Base-by-base conservation (phyloP, 2,113 vertebrate species). In the Antechinus flavipes region DNA sequence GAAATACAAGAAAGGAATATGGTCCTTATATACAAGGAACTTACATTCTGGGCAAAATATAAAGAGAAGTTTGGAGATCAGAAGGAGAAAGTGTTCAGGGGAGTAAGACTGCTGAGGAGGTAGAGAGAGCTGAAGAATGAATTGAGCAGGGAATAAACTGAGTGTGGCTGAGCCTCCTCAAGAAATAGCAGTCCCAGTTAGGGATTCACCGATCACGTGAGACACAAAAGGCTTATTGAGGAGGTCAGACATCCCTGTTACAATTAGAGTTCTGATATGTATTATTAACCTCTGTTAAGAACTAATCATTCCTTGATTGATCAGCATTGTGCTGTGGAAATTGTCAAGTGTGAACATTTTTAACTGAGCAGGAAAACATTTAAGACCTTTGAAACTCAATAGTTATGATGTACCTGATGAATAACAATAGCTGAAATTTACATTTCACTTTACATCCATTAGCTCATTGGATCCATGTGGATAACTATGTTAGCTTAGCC, bases 201-300 rank as follows among this genome's bases (percentile, higher is more conserved):
- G 61, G 61, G 61, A 76, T 76, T 76, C 61, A 76, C 61, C 35
- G 19, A 76, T 76, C 61, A n/a, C 5, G 61, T 76, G 61, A 35
- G 61, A 42, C 68, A 42, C n/a, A 23, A 84, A 84, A 84, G n/a
- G n/a, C 68, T 84, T 42, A 84, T 84, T 0, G 4, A 16, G n/a
- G n/a, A 84, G n/a, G 35, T 84, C 68, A 84, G 68, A 84, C 35
- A 42, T 84, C 68, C 42, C n/a, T 84, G n/a, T 42, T 42, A 84
- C 68, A 84, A 84, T 84, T 84, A 84, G 22, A 22, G n/a, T 42
- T 84, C 68, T 84, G 35, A 84, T 84, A 84, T 84, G 16, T 84
- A 84, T 84, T 84, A 84, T 84, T 84, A 84, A 84, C 68, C 68
- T 84, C 68, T 84, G 68, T 84, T 84, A 84, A 84, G 68, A 84